Base-by-base conservation (phyloP, 2,888 invertebrate genomes). In the Caenorhabditis afra region DNA sequence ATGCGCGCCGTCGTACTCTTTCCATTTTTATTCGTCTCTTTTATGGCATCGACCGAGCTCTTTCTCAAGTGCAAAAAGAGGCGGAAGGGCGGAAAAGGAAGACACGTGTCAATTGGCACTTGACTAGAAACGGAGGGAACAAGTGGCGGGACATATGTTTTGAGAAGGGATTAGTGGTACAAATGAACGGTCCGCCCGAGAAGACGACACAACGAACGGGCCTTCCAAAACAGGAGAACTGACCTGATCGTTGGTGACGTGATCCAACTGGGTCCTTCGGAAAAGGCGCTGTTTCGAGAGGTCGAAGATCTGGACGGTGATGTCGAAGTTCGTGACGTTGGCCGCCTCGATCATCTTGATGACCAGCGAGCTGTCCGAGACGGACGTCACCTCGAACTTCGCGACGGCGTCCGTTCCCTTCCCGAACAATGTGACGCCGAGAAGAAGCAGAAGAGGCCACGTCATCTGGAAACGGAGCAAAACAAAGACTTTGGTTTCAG, bases 221-320 rank as follows among this genome's bases (percentile, higher is more conserved):
- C n/a, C n/a, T n/a, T n/a, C n/a, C n/a, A n/a, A n/a, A n/a, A n/a
- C n/a, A n/a, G n/a, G n/a, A n/a, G n/a, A n/a, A 8, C 29, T 10
- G n/a, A 84, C 85, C 83, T 85, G 84, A 75, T 84, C 85, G 52
- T 77, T 82, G 18, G 77, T 79, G 16, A 81, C 81, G 22, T 76
- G 83, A 5, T 80, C 74, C 62, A 85, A 64, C 41, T 85, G 84
- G 20, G 85, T 85, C 41, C 80, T 82, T 14, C 85, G 71, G 59
- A 79, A 85, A 18, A 84, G 68, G 39, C 73, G 62, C 35, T 83
- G 78, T 22, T 81, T 70, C 16, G 84, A 79, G 29, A 85, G 47
- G 68, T 85, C 85, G 66, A 81, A 85, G 20, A 85, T 84, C 50
- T 84, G 81, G 7, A 84, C 85, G 14, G 82, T 83, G 58, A 85